A percentile compares a stretch with the other conserved stretches of the same genome.
Evolutionary conservation across 2,888 invertebrate species (phyloP).

Genomic region (Drosophila imparisetae): DNA sequence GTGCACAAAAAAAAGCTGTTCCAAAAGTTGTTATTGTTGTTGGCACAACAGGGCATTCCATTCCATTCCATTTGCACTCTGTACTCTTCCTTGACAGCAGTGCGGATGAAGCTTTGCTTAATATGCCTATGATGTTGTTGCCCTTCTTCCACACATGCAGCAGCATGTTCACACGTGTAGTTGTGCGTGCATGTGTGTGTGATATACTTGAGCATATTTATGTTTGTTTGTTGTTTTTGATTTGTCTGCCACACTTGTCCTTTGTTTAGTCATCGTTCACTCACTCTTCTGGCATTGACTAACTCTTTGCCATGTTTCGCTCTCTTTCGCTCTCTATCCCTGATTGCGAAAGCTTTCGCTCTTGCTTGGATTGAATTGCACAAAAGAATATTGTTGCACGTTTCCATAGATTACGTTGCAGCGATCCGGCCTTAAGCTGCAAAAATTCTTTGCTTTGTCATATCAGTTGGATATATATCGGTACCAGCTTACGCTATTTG

Average conservation of each 20-base stretch:
- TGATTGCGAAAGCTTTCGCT: constrained; percentile 49
- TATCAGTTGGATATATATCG: constrained; percentile 52
- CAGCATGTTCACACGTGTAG: constrained; percentile 3
- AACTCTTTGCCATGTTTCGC: constrained; percentile 1
- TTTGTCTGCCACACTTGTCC: constrained; percentile 49
- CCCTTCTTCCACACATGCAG: constrained; percentile 12
- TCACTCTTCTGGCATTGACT: constrained; percentile 32
- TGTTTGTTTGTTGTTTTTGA: constrained; percentile 44
- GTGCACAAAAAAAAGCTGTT: constrained; percentile 69
- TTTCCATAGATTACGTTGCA: constrained; percentile 53
- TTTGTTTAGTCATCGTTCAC: constrained; percentile 45
- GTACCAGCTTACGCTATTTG: constrained; percentile 24
- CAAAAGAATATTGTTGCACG: constrained; percentile 45
- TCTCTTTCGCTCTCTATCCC: constrained; percentile 10
- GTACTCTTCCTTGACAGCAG: constrained; percentile 28
- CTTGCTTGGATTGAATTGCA: constrained; percentile 4
- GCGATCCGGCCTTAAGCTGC: constrained; percentile 37
- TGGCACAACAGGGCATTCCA: constrained; percentile 56
- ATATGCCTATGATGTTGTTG: constrained; percentile 19
- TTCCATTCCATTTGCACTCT: constrained; percentile 47
- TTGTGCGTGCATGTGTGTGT: constrained; percentile 2
- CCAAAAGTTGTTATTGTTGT: constrained; percentile 53
- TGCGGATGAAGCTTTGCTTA: constrained; percentile 45
- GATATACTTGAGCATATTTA: constrained; percentile 15
- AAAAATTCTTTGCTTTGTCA: constrained; percentile 54